Percentiles rank a stretch among this genome's conserved stretches.
phyloP scores from a whole-genome alignment of 2,113 vertebrate species.

The Dinomys branickii region DNA sequence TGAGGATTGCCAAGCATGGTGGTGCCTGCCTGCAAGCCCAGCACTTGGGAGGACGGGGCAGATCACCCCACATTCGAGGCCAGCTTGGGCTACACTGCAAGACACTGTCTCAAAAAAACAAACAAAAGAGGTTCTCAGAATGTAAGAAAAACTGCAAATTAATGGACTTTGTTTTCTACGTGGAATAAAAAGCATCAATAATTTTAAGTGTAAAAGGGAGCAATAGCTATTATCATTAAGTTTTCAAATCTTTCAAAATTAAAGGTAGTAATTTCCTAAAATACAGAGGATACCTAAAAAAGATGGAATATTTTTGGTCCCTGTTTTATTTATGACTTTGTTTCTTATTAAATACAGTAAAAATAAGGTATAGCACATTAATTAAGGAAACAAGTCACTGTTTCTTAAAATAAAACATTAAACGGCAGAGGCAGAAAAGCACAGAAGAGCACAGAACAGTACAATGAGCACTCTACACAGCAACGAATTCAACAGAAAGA shows the following conservation, averaged over 20 bases:
- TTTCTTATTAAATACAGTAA: slow-evolving; percentile 35
- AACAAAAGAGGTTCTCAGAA: background rate
- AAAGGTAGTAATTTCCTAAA: slow-evolving; percentile 62
- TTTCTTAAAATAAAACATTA: slow-evolving; percentile 57
- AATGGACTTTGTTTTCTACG: background rate
- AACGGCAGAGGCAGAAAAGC: background rate
- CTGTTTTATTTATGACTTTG: slow-evolving; percentile 46
- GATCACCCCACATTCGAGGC: background rate
- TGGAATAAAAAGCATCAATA: slow-evolving; percentile 14
- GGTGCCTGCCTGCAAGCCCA: background rate
- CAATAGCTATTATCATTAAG: slow-evolving; percentile 5
- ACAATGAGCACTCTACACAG: slow-evolving; percentile 31
- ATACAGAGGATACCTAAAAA: slow-evolving; percentile 14
- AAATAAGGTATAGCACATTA: background rate
- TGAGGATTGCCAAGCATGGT: background rate
- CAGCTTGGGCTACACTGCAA: background rate
- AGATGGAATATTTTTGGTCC: background rate
- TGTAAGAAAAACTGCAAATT: slow-evolving; percentile 32
- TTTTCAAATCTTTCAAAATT: slow-evolving; percentile 49
- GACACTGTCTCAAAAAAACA: background rate
- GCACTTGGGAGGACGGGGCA: background rate
- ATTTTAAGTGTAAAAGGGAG: background rate
- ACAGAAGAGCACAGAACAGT: background rate
- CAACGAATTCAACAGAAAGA: background rate
- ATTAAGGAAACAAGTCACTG: slow-evolving; percentile 46